phyloP scores from a whole-genome alignment of 2,797 vertebrate species.

The Leucoraja ocellata region DNA sequence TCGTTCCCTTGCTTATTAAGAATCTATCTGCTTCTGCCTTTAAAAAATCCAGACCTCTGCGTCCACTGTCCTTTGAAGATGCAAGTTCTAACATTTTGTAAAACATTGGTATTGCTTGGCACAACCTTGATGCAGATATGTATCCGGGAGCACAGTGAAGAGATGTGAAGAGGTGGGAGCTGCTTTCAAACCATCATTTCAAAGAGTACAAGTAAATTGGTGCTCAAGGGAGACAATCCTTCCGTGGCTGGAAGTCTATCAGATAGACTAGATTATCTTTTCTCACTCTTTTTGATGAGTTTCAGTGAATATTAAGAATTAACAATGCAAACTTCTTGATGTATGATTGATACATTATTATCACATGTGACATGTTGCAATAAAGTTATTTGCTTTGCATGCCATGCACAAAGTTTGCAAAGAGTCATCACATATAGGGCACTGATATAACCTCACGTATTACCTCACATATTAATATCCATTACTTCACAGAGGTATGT shows the following conservation, averaged over 20 bases:
- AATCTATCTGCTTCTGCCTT: too few species aligned
- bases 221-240: background rate
- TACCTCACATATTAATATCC: background rate
- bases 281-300: background rate
- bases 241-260: background rate
- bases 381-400: too few species aligned
- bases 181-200: background rate
- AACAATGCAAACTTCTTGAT: background rate
- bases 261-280: background rate
- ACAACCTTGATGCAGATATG: background rate
- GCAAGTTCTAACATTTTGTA: too few species aligned
- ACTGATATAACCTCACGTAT: background rate
- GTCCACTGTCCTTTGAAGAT: too few species aligned
- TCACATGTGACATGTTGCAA: too few species aligned
- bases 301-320: background rate
- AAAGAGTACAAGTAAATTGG: background rate
- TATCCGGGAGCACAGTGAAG: background rate
- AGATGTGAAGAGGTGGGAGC: background rate
- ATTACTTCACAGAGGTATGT: background rate
- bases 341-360: too few species aligned
- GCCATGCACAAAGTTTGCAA: too few species aligned
- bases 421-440: too few species aligned
- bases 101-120: background rate
- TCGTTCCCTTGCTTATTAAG: too few species aligned
- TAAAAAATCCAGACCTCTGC: too few species aligned